Conservation (phyloP, 2,888 invertebrate genomes). For the Drosophila pegasa region DNA sequence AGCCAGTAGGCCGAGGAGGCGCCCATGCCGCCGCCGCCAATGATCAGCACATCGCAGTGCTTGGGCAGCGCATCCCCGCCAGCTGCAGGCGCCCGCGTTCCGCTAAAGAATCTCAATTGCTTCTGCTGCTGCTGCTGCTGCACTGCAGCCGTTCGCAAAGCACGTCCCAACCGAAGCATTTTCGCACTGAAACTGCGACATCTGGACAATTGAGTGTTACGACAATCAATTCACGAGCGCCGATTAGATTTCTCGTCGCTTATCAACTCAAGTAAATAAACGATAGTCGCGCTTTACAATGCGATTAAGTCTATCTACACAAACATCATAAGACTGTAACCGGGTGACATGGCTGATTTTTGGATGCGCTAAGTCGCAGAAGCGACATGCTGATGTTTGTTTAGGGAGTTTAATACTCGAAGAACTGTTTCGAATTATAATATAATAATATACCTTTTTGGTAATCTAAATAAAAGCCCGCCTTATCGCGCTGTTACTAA, state of each 20-base stretch:
- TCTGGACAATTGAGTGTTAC: constrained; percentile 6
- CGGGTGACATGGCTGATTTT: not conserved
- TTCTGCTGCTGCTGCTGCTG: constrained; percentile 39
- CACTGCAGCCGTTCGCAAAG: constrained; percentile 36
- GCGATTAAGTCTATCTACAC: constrained; percentile 35
- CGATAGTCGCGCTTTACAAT: constrained; percentile 28
- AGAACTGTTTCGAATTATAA: too few species aligned
- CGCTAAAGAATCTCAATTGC: constrained; percentile 32
- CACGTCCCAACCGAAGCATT: constrained; percentile 57
- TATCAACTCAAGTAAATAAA: constrained; percentile 42
- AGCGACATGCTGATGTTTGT: not conserved
- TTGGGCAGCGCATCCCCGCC: constrained; percentile 54
- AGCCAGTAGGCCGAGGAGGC: constrained; percentile 96
- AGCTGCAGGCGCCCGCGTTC: not conserved
- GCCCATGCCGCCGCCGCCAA: constrained; percentile 97
- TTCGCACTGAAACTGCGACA: constrained; percentile 38
- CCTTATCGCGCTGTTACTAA: too few species aligned
- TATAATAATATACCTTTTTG: too few species aligned
- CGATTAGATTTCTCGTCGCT: constrained; percentile 52
- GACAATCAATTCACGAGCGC: constrained; percentile 4
- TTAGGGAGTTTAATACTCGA: too few species aligned
- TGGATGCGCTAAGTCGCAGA: not conserved
- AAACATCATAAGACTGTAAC: constrained; percentile 22
- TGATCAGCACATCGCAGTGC: constrained; percentile 91
- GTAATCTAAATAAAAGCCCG: too few species aligned